Evolutionary conservation across 2,113 vertebrate species (phyloP), one percentile per base, ranked within the genome.

Genomic region (Penelope pileata): DNA sequence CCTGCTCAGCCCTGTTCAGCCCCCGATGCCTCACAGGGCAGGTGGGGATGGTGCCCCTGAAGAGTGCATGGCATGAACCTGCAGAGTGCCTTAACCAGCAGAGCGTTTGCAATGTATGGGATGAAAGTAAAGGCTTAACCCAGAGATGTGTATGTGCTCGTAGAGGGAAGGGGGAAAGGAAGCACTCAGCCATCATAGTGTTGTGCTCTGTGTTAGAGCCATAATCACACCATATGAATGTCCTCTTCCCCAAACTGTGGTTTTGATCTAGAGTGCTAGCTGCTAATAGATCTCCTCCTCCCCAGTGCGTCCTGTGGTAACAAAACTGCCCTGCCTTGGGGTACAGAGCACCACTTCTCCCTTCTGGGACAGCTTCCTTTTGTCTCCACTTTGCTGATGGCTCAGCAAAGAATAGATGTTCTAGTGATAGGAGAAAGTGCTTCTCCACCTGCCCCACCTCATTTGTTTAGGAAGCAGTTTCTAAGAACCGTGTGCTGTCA

Each of bases 241-340:
- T 86, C 72, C 40, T 24, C 77, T n/a, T 75, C 54, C 83, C 58
- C 32, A 18, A 50, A 38, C 75, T 83, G 93, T 56, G 51, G 40
- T 88, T 75, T 88, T 72, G 88, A 94, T 87, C 91, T 53, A 86
- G 68, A 90, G 66, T 38, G n/a, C 62, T 77, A 27, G 76, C 62
- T 75, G 30, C 66, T 69, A 88, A 93, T 93, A 86, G 92, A 90
- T 97, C 76, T 96, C 79, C 63, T 64, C 81, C 70, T 64, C 50
- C 51, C 74, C 63, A 75, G 87, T 69, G 53, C 76, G 40, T n/a
- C 58, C 34, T 93, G 54, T 92, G 87, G 12, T 60, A n/a, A 60
- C 58, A 36, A 36, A 36, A 36, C 22, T 60, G n/a, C 24, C 22
- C 94, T 87, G 83, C 64, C 93, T 96, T 78, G 86, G 36, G 2